Evolutionary conservation across 2,888 invertebrate genomes (phyloP).

Genomic region (Hyppa rectilinea): DNA sequence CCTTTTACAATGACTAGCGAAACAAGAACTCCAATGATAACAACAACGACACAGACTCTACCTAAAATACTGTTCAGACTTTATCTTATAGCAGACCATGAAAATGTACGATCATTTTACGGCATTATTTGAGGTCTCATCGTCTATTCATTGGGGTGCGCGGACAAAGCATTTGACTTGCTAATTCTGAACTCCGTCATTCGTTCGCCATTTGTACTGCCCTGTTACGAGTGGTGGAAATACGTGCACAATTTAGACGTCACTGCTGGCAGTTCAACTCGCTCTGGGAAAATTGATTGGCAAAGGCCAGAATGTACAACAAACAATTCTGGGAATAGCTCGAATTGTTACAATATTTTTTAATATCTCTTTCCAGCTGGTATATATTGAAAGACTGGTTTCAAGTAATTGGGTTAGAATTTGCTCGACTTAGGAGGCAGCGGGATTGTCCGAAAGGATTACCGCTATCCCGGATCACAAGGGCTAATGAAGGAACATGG

Average conservation of each 20-base stretch:
- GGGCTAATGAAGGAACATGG: too few species aligned
- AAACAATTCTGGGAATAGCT: not conserved
- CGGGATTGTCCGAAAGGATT: too few species aligned
- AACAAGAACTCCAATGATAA: slow-evolving; percentile 15
- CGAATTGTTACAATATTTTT: not conserved
- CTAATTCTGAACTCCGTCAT: slow-evolving; percentile 54
- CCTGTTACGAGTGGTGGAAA: slow-evolving; percentile 27
- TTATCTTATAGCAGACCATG: slow-evolving; percentile 14
- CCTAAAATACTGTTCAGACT: slow-evolving; percentile 12
- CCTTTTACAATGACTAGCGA: not conserved
- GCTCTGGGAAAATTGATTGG: slow-evolving; percentile 29
- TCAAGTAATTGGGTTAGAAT: not conserved
- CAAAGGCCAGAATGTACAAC: not conserved
- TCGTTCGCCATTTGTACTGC: slow-evolving; percentile 44
- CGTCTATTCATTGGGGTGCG: slow-evolving; percentile 61
- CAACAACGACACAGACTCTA: slow-evolving; percentile 16
- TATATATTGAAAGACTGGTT: not conserved
- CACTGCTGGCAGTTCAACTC: slow-evolving; percentile 18
- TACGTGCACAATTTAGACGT: slow-evolving; percentile 38
- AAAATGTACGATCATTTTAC: slow-evolving; percentile 46
- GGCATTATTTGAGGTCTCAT: slow-evolving; percentile 54
- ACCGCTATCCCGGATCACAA: too few species aligned
- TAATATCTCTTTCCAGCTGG: too few species aligned
- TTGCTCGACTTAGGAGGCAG: too few species aligned
- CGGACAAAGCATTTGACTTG: slow-evolving; percentile 67